Evolutionary conservation across 2,888 invertebrate species (phyloP).

Genomic region (Patella pellucida): DNA sequence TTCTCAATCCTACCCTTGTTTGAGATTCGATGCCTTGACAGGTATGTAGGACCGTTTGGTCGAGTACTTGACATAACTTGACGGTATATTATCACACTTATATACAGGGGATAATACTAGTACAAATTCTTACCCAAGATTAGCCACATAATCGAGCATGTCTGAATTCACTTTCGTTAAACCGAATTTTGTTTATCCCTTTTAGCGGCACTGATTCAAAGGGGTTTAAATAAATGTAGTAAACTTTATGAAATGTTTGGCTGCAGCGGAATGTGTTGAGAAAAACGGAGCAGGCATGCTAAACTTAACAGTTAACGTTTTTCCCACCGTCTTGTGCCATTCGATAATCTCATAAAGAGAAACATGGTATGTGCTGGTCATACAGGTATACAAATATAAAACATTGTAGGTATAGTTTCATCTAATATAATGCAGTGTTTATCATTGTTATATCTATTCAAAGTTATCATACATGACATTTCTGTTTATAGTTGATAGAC

Average conservation of each 20-base stretch:
- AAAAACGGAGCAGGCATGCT: conserved; percentile 7
- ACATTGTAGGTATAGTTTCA: too few relatives aligned
- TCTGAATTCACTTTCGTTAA: not conserved
- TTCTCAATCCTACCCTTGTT: conserved; percentile 9
- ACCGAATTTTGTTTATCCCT: conserved; percentile 1
- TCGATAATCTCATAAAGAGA: conserved; percentile 1
- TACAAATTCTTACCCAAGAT: not conserved
- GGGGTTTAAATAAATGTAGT: conserved; percentile 10
- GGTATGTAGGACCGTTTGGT: not conserved
- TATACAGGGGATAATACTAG: not conserved
- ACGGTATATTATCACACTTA: conserved; percentile 1
- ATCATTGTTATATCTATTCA: too few relatives aligned
- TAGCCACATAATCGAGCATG: conserved; percentile 6
- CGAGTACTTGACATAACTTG: not conserved
- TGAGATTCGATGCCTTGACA: not conserved
- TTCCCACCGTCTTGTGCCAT: not conserved
- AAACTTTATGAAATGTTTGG: conserved; percentile 7
- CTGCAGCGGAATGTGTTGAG: not conserved
- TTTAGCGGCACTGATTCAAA: not conserved
- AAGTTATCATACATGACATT: too few relatives aligned
- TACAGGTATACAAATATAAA: not conserved
- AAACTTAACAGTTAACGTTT: not conserved
- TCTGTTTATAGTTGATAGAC: too few relatives aligned
- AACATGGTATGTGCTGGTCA: not conserved
- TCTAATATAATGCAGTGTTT: too few relatives aligned